Base-by-base conservation (phyloP, 2,113 vertebrate species). In the Alethe diademata region DNA sequence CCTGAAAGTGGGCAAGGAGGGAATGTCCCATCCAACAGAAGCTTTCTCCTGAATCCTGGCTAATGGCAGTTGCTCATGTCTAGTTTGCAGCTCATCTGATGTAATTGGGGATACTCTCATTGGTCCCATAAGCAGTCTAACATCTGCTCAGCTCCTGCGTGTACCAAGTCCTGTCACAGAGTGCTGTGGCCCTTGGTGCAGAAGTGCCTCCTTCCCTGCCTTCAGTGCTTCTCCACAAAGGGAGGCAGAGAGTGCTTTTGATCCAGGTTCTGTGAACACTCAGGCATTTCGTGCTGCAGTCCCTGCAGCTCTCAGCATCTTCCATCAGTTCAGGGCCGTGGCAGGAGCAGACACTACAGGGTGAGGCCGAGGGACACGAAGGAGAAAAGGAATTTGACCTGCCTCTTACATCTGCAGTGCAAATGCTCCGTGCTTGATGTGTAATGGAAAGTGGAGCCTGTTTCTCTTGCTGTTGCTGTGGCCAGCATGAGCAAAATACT, bases 341-440 rank as follows among this genome's bases (percentile, higher is more conserved):
- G 72, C 64, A 88, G 69, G 43, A 85, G 26, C 20, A 7, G 62
- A 66, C 53, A 54, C 48, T 1, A 1, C 0, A 1, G 40, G 29
- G 69, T 45, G 7, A 5, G 8, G 0, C 26, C 10, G 47, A 78
- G 15, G 22, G 42, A 79, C 38, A 14, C 0, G 0, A 23, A 43
- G 45, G 50, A 87, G 20, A 0, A 0, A 82, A 88, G 51, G 67
- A 90, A 40, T 38, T 66, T 73, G 47, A 94, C 60, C 75, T 80
- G 33, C 17, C 67, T 83, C 54, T 65, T 48, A 53, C 26, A 65
- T 57, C 54, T 73, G 75, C 2, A 3, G 26, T 78, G 86, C 51
- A 71, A 88, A 88, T 58, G 29, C 24, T 19, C 72, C 64, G 74
- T 84, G 56, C 47, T 66, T 56, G 72, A n/a, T 35, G 29, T 3